Base-by-base conservation (phyloP, 2,888 invertebrate species). In the Platynereis dumerilii region DNA sequence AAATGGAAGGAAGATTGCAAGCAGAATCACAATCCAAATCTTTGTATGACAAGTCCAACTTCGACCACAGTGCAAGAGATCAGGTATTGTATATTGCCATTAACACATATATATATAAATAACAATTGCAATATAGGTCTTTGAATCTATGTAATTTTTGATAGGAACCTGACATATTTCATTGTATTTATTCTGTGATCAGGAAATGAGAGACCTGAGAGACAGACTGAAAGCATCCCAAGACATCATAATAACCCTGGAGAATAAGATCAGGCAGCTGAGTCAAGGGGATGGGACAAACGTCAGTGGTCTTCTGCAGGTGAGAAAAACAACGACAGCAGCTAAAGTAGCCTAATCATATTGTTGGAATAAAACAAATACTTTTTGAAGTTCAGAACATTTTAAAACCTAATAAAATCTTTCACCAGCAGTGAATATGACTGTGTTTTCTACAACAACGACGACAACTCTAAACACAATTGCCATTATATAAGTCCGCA, bases 1-100 rank as follows among this genome's bases (percentile, higher is more conserved):
- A 60, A 28, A 52, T 53, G 29, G 26, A 66, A 2, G n/a, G 44
- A 20, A 20, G 67, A 24, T 34, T 56, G 12, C 55, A 67, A 29
- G 60, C 60, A n/a, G 66, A 64, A 29, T 60, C 64, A 22, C 52
- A 54, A 28, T 12, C 52, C 17, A 64, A 67, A 22, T 57, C 58
- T 22, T 24, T 55, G 10, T 10, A 26, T 1, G 67, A 67, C 24
- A 69, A 64, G 58, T 20, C 52, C 28, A 55, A 39, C 27, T 69
- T 69, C 28, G 67, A 69, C 39, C 29, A 20, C 48, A 54, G 59
- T 26, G 39, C 45, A 27, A 44, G 56, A 10, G 54, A 39, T 22
- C 66, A 69, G 69, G 69, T 67, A 28, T 2, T 34, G 34, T 34
- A 34, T n/a, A n/a, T n/a, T n/a, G n/a, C n/a, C n/a, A n/a, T n/a